Evolutionary conservation across 2,797 vertebrate species (phyloP).

Genomic region (Anabacerthia variegaticeps): DNA sequence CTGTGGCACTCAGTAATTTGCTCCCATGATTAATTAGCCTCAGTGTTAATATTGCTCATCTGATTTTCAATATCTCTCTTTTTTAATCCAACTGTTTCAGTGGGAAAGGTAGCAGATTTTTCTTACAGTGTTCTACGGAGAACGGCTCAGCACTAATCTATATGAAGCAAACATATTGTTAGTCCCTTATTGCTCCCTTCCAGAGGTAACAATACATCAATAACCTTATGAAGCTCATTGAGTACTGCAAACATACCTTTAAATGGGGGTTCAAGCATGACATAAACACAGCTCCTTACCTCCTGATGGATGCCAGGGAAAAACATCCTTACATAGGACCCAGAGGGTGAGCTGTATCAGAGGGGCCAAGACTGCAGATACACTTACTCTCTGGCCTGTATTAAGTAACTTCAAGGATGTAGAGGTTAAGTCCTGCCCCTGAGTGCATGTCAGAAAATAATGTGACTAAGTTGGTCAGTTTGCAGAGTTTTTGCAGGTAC

Average conservation of each 20-base stretch:
- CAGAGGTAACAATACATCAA: not conserved
- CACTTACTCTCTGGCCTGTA: not conserved
- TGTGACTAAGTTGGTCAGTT: not conserved
- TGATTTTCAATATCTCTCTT: not conserved
- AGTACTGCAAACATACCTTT: not conserved
- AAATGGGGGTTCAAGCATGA: not conserved
- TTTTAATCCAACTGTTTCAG: constrained; percentile 4
- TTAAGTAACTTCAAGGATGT: not conserved
- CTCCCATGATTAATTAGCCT: constrained; percentile 2
- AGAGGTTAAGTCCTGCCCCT: not conserved
- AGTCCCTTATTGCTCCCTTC: not conserved
- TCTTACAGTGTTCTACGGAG: not conserved
- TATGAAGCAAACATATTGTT: not conserved
- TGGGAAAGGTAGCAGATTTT: not conserved
- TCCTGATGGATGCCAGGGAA: not conserved
- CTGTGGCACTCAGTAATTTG: not conserved
- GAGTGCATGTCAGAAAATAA: not conserved
- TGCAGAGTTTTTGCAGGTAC: not conserved
- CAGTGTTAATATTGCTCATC: not conserved
- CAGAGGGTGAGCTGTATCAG: not conserved
- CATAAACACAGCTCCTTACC: not conserved
- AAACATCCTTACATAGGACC: not conserved
- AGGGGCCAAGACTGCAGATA: not conserved
- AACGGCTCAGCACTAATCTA: not conserved
- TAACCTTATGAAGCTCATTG: not conserved